Conservation (phyloP, 1,140 invertebrate species). For the Procambarus virginalis region DNA sequence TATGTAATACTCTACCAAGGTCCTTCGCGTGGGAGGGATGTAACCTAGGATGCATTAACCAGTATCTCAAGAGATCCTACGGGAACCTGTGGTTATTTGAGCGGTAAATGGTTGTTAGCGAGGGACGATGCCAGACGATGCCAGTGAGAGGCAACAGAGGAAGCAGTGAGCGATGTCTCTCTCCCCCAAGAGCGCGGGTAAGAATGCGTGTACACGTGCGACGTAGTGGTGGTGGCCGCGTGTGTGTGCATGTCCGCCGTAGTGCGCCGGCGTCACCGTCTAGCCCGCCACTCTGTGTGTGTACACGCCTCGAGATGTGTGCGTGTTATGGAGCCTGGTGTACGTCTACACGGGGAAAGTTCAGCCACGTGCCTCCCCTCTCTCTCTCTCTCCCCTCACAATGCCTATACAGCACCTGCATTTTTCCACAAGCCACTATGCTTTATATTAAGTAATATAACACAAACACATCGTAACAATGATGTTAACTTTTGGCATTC, state of each 20-base stretch:
- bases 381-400: background rate
- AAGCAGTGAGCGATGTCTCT: slow-evolving; percentile 47
- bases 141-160: slow-evolving; percentile 57
- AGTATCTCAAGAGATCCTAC: background rate
- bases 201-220: slow-evolving; percentile 62
- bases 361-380: slow-evolving; percentile 11
- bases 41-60: background rate
- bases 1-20: slow-evolving; percentile 50
- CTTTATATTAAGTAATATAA: too few species aligned
- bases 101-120: slow-evolving; percentile 16
- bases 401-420: background rate
- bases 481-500: slow-evolving; percentile 24
- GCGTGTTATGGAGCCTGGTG: slow-evolving; percentile 19
- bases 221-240: slow-evolving; percentile 54
- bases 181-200: slow-evolving; percentile 57
- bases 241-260: slow-evolving; percentile 45
- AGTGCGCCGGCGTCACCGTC: slow-evolving; percentile 58
- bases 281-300: slow-evolving; percentile 37
- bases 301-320: slow-evolving; percentile 16
- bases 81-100: background rate
- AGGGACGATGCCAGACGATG: slow-evolving; percentile 40
- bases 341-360: slow-evolving; percentile 40
- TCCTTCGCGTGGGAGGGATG: slow-evolving; percentile 5
- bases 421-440: too few species aligned
- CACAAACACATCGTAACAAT: background rate